Evolutionary conservation across 2,888 invertebrate species (phyloP), one percentile per base, ranked within the genome.

Genomic region (Drosophila ustulata): DNA sequence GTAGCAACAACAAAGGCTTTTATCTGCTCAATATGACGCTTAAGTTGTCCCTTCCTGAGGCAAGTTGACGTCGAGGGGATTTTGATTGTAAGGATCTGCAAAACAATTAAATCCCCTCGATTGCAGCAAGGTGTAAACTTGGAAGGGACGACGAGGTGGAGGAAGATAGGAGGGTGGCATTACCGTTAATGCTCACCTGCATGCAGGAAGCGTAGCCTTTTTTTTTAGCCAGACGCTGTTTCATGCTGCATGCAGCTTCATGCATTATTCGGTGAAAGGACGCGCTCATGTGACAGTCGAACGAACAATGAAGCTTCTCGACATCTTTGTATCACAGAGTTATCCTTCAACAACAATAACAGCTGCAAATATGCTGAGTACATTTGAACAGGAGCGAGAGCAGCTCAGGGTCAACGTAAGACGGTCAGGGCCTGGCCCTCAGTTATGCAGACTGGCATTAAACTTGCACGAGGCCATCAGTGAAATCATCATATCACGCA

Each of bases 21-120:
- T 74, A 74, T 67, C 70, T 62, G 75, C 77, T 75, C 77, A 67
- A 77, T 77, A 70, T 74, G 50, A 50, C 43, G 75, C 77, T 70
- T 77, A 77, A 77, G 78, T 70, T 75, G 66, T 59, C 70, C 53
- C 55, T 59, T 74, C 77, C 78, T 51, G 62, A 2, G 55, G 9
- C 23, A 25, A 8, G 25, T 39, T 59, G 58, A 37, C 30, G 55
- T 30, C 45, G 4, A n/a, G 25, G 37, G 53, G 32, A 61, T 52
- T 47, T 51, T 11, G 71, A 59, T 66, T 66, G 71, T 64, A 51
- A 61, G 71, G 45, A 71, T n/a, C 39, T 53, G 71, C 53, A 53
- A 46, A 57, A 62, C 78, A 75, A 75, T 75, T 75, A 75, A 61
- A 45, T 39, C 65, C 26, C 11, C 11, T 5, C 52, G 32, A 41